phyloP scores from a whole-genome alignment of 2,888 invertebrate genomes.

The Crioceris asparagi region DNA sequence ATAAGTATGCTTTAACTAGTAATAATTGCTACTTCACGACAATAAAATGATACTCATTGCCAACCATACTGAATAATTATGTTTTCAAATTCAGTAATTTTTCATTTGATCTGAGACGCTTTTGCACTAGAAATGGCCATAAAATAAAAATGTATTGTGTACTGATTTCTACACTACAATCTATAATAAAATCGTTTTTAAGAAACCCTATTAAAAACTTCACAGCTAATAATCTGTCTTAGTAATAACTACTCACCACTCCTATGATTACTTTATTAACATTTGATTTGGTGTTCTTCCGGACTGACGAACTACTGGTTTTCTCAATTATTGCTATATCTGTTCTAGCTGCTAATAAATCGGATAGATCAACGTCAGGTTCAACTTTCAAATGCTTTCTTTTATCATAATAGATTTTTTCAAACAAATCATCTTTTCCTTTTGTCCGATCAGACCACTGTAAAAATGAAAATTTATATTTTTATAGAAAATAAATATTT shows the following conservation, averaged over 20 bases:
- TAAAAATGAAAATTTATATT: constrained; percentile 19
- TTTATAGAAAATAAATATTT: constrained; percentile 4
- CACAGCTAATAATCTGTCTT: background rate
- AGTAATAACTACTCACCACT: constrained; percentile 39
- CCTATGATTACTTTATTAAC: constrained; percentile 88
- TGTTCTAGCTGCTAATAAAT: constrained; percentile 74
- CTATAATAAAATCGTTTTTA: background rate
- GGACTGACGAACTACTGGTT: constrained; percentile 76
- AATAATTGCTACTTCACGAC: too few relatives aligned
- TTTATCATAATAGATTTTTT: constrained; percentile 45
- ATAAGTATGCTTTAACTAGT: too few relatives aligned
- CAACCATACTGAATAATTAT: too few relatives aligned
- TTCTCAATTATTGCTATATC: constrained; percentile 83
- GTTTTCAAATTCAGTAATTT: too few relatives aligned
- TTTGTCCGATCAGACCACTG: constrained; percentile 79
- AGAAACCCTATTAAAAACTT: background rate
- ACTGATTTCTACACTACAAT: background rate
- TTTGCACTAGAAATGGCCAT: too few relatives aligned
- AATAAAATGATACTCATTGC: too few relatives aligned
- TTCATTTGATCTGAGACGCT: too few relatives aligned
- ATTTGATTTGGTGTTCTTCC: constrained; percentile 72
- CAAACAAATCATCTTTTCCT: constrained; percentile 61
- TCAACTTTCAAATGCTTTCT: constrained; percentile 44
- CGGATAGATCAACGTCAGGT: constrained; percentile 59
- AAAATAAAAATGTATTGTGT: background rate